Percentiles rank a stretch among this genome's conserved stretches.
These are phyloP conservation scores for Lampris incognitus DNA, from an alignment of 2,113 vertebrate genomes.

Conservation along the genomic window DNA sequence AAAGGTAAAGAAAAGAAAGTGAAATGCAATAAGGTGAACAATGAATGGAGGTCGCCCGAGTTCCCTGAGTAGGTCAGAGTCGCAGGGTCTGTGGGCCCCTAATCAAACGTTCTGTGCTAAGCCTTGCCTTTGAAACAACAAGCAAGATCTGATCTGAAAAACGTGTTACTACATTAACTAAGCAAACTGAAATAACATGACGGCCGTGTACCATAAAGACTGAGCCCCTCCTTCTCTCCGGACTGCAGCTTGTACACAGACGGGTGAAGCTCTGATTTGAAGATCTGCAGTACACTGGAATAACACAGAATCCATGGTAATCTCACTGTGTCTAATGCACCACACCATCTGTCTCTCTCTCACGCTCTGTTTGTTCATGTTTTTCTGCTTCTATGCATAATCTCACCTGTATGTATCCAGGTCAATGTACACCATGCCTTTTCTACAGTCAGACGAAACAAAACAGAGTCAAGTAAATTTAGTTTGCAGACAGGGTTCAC, in stretches of 20 bases:
- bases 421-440: slow-evolving; percentile 86
- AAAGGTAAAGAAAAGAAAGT: no score
- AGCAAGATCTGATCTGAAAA: background rate
- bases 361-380: background rate
- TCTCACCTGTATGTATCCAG: slow-evolving; percentile 87
- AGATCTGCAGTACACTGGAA: slow-evolving; percentile 92
- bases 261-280: slow-evolving; percentile 95
- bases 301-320: slow-evolving; percentile 24
- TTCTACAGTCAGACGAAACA: slow-evolving; percentile 70
- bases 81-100: no score
- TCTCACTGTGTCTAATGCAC: background rate
- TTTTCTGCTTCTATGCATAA: background rate
- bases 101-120: no score
- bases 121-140: no score
- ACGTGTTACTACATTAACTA: background rate
- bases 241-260: slow-evolving; percentile 94
- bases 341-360: background rate
- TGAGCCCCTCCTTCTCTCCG: slow-evolving; percentile 95
- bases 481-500: no score
- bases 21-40: no score
- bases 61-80: no score
- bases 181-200: background rate
- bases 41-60: no score
- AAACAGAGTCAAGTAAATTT: no score
- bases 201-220: slow-evolving; percentile 87